Evolutionary conservation across 2,888 invertebrate genomes (phyloP).

Genomic region (Cryptus viduatorius): DNA sequence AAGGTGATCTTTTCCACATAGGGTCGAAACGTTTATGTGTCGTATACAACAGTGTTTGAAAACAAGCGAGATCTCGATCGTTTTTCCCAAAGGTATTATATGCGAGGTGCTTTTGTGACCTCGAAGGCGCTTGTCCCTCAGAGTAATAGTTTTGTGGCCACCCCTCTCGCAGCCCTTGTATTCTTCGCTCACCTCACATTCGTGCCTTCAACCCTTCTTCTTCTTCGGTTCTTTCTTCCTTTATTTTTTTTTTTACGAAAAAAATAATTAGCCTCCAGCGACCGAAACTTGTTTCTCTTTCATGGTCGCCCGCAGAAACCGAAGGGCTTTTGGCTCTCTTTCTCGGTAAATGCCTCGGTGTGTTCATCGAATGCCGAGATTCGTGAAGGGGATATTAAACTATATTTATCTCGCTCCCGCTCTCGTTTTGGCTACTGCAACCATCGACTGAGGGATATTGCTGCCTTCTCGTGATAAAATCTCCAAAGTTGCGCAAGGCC

Average conservation of each 20-base stretch:
- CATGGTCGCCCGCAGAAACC: slow-evolving; percentile 54
- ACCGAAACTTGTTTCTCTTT: slow-evolving; percentile 69
- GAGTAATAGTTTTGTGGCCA: not conserved
- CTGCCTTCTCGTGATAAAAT: slow-evolving; percentile 52
- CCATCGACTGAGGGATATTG: slow-evolving; percentile 22
- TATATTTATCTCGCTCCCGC: slow-evolving; percentile 7
- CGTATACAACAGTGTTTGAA: slow-evolving; percentile 46
- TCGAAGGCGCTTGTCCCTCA: slow-evolving; percentile 19
- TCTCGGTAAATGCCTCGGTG: slow-evolving; percentile 27
- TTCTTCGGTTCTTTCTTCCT: not conserved
- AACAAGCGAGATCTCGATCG: slow-evolving; percentile 62
- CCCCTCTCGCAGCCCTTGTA: slow-evolving; percentile 23
- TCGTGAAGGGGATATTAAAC: slow-evolving; percentile 25
- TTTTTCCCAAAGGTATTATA: slow-evolving; percentile 59
- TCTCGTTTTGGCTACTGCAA: slow-evolving; percentile 1
- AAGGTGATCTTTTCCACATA: not conserved
- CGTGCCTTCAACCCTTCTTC: slow-evolving; percentile 47
- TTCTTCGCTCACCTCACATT: slow-evolving; percentile 21
- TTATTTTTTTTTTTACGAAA: slow-evolving; percentile 36
- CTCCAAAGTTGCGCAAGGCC: slow-evolving; percentile 49
- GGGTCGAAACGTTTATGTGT: slow-evolving; percentile 3
- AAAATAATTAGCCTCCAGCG: slow-evolving; percentile 67
- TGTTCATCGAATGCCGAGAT: slow-evolving; percentile 8
- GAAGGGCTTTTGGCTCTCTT: slow-evolving; percentile 39
- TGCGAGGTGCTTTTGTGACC: slow-evolving; percentile 48